Evolutionary conservation across 2,797 vertebrate species (phyloP), one percentile per base, ranked within the genome.

Genomic region (Xenops minutus): DNA sequence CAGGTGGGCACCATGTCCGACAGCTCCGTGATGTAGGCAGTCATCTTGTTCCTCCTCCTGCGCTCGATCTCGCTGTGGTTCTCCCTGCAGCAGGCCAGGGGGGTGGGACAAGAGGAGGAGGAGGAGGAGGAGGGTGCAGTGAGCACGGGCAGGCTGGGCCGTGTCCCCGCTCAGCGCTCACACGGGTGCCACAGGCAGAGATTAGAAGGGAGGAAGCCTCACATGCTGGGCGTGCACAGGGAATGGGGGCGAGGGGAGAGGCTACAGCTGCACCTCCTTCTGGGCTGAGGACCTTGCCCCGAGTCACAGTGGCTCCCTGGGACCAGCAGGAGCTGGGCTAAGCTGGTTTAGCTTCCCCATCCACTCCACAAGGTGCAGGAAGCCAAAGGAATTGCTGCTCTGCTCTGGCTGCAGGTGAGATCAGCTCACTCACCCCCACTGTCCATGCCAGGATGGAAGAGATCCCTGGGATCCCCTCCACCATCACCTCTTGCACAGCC

Each of bases 1-100:
- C 99, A 99, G 24, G 99, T 99, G 94, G 99, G 99, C 86, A 99
- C 99, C 99, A 99, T 99, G 92, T 99, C 99, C 0, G 99, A 99
- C 91, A 99, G 97, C 96, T 99, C 99, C 1, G 99, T 99, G 97
- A 99, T 99, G 97, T 99, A 99, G 12, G 99, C 99, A 0, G 99
- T 99, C 99, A 99, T 99, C 98, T 99, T 99, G 97, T 99, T 99
- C 66, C 99, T 98, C 39, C 99, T 96, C 61, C 99, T 97, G 22
- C 99, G 98, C 94, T 99, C 99, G 15, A 99, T 99, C 97, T 99
- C 99, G 64, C 99, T 99, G 98, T 99, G 99, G 94, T 99, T 99
- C 97, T 99, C 99, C 97, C 99, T 99, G 98, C 8, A 2, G 32
- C 8, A 44, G 37, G 52, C 1, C 14, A 2, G 34, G 72, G 54